Evolutionary conservation across 2,888 invertebrate species (phyloP).

Genomic region (Xestobium rufovillosum): DNA sequence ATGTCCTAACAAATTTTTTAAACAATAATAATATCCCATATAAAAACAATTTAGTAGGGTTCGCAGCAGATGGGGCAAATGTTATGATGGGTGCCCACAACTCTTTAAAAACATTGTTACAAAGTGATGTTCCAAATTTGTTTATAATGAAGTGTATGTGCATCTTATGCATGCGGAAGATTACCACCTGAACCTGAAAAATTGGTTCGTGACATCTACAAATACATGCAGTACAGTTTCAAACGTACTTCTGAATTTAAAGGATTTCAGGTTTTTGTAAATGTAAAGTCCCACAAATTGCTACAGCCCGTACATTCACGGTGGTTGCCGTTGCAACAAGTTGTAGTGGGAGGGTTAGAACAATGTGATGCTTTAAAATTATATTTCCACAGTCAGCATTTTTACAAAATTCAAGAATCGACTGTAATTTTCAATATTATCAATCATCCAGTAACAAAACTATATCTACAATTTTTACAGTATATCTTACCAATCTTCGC

Average conservation of each 20-base stretch:
- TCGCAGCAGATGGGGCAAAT: constrained; percentile 35
- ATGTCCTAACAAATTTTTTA: constrained; percentile 22
- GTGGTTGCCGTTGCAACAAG: constrained; percentile 23
- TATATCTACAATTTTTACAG: constrained; percentile 12
- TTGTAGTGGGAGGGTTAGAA: constrained; percentile 21
- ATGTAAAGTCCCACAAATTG: constrained; percentile 29
- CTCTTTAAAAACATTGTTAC: constrained; percentile 29
- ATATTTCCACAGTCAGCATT: too few species aligned
- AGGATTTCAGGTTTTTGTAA: constrained; percentile 27
- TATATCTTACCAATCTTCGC: constrained; percentile 13
- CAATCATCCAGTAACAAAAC: constrained; percentile 7
- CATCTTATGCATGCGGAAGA: constrained; percentile 30
- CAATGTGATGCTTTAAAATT: constrained; percentile 25
- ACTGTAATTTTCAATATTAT: constrained; percentile 9
- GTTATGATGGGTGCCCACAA: constrained; percentile 31
- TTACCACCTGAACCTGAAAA: constrained; percentile 31
- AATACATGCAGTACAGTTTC: constrained; percentile 31
- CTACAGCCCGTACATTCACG: constrained; percentile 24
- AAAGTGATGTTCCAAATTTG: constrained; percentile 29
- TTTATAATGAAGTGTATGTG: constrained; percentile 35
- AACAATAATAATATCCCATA: constrained; percentile 26
- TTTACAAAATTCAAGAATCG: constrained; percentile 11
- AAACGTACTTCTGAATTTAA: constrained; percentile 27
- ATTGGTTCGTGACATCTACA: constrained; percentile 27
- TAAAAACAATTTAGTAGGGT: constrained; percentile 32